Evolutionary conservation across 1,140 invertebrate genomes (phyloP), one percentile per base, ranked within the genome.

Genomic region (Trichonephila clavipes): DNA sequence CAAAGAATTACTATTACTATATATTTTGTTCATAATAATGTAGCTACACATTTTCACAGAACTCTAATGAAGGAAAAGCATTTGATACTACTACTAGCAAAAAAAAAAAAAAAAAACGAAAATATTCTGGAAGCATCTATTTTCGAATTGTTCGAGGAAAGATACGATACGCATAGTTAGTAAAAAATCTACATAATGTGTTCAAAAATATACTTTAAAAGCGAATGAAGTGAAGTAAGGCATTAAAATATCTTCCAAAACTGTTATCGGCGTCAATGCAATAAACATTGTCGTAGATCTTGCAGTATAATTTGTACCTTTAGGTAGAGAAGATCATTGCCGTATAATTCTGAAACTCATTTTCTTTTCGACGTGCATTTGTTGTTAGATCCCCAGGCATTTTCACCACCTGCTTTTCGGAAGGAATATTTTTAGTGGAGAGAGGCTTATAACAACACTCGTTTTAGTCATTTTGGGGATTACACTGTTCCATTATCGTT

Each of bases 281-380:
- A 89, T 89, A 89, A 89, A 77, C 88, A 89, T 89, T 89, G 64
- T 62, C 86, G 59, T 88, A 34, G 85, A 87, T 87, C 85, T 64
- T 16, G 85, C 85, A 19, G 59, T 19, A 69, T 89, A 89, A 89
- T 89, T 89, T 72, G 88, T 72, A 89, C 16, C 69, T 58, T 77
- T n/a, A 77, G 64, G 88, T 58, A 59, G 44, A 28, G 64, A 40
- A n/a, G 40, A 24, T 89, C 88, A 89, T 72, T 77, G 64, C 88
- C 28, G 51, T 28, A 89, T 89, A 89, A 89, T 89, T 89, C 69
- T 61, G n/a, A 89, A 89, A 89, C 88, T 77, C 88, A 89, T 89
- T 89, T 89, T 89, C 88, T 89, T 77, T 77, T 58, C 58, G 69
- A 19, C 69, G 28, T 24, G 34, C 64, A 72, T 89, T 88, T 44